phyloP scores from a whole-genome alignment of 2,797 vertebrate species.

The Sebastes melanostomus region DNA sequence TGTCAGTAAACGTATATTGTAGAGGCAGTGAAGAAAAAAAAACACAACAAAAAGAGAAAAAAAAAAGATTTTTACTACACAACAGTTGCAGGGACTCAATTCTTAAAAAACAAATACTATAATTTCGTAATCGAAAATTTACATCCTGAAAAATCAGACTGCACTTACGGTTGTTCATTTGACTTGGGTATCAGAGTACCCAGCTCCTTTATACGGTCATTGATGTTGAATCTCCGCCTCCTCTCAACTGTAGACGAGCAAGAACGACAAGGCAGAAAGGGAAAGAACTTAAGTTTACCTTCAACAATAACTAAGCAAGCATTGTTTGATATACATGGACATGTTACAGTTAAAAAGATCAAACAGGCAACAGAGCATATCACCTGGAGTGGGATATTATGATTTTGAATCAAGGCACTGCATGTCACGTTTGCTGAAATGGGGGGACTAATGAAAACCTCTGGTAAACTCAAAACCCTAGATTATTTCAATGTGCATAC shows the following conservation, averaged over 20 bases:
- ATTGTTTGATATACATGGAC: not conserved
- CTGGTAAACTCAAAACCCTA: no score
- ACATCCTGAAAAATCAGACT: not conserved
- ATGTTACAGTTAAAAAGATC: not conserved
- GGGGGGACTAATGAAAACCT: no score
- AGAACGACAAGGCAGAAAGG: not conserved
- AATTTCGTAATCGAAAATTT: not conserved
- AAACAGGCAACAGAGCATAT: no score
- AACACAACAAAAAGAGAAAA: not conserved
- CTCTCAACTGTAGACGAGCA: conserved; percentile 85
- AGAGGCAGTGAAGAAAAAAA: not conserved
- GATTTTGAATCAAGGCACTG: not conserved
- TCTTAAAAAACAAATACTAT: not conserved
- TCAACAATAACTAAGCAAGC: not conserved
- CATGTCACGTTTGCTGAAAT: not conserved
- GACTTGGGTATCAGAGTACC: conserved; percentile 91
- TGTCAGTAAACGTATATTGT: not conserved
- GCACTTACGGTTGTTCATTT: conserved; percentile 90
- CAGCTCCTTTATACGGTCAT: conserved; percentile 93
- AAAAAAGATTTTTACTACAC: not conserved
- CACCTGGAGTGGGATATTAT: not conserved
- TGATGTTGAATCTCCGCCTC: conserved; percentile 93
- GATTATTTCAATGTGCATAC: no score
- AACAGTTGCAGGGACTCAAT: not conserved
- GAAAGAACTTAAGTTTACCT: not conserved